Base-by-base conservation (phyloP, 2,797 vertebrate species). In the Xenentodon cancila region DNA sequence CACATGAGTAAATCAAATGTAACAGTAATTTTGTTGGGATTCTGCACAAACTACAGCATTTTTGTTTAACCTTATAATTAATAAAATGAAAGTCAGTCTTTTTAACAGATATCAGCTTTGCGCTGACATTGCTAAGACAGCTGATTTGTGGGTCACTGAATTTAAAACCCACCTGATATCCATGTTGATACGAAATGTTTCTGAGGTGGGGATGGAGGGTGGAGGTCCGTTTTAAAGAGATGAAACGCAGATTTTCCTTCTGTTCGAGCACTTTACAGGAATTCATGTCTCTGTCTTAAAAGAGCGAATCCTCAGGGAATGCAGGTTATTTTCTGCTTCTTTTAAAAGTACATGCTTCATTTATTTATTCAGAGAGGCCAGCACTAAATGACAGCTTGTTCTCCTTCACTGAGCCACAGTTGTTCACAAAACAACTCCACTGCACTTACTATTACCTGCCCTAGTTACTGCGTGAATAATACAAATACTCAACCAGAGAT, bases 281-380 rank as follows among this genome's bases (percentile, higher is more conserved):
- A 12, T 75, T 86, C 64, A 22, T 50, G 76, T 72, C 66, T 86
- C 64, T 40, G 34, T 37, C 54, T 63, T 84, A 71, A 85, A 77
- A 88, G 70, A 70, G 59, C 58, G 0, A 18, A 4, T 85, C 84
- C 82, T 85, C 48, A 0, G 82, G 84, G 90, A 82, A 52, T 68
- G 73, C 3, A 68, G 71, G 90, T 90, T 90, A 92, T 91, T 92
- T 87, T 90, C 87, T 84, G 80, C 76, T 76, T 80, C 80, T 64
- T 84, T 87, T 82, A 70, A 81, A 85, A 85, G 82, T 74, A 61
- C 15, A 66, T 17, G 42, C 51, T 77, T 86, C 59, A 59, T 91
- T 86, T 86, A 85, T 88, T 87, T 80, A 86, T 90, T 81, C 71
- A 82, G 34, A 45, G 64, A 68, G 75, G 45, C 68, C 57, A 53